Evolutionary conservation across 2,113 vertebrate species (phyloP).

Genomic region (Syngnathus typhle): DNA sequence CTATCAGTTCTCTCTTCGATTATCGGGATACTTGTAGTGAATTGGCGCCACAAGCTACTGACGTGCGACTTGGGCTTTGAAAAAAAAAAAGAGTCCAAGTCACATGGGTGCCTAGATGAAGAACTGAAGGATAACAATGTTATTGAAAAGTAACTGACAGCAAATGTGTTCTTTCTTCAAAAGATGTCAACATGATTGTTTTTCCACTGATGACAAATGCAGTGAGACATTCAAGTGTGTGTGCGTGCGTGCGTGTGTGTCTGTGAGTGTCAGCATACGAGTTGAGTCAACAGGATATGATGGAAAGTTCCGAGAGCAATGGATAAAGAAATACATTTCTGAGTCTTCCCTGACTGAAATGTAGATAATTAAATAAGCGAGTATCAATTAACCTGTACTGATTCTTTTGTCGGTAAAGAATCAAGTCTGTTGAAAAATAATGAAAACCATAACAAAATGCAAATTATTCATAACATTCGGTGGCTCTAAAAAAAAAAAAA

Average conservation of each 20-base stretch:
- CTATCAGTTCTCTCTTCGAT: conserved; percentile 7
- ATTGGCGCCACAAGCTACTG: not conserved
- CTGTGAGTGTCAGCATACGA: conserved; percentile 60
- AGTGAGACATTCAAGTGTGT: conserved; percentile 11
- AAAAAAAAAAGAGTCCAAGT: conserved; percentile 16
- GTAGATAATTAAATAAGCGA: not conserved
- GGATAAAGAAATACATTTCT: conserved; percentile 82
- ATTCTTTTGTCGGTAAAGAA: too few species aligned
- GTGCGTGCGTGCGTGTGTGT: conserved; percentile 43
- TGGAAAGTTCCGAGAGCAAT: conserved; percentile 77
- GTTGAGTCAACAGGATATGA: conserved; percentile 98
- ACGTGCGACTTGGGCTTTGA: conserved; percentile 36
- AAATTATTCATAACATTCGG: too few species aligned
- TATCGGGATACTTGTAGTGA: conserved; percentile 1
- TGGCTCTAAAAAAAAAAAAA: not conserved
- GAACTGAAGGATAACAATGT: conserved; percentile 7
- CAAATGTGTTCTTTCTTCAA: not conserved
- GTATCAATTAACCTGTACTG: too few species aligned
- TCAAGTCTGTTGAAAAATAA: too few species aligned
- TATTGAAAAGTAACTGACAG: not conserved
- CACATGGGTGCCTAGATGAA: conserved; percentile 9
- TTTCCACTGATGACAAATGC: conserved; percentile 8
- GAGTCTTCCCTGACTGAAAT: conserved; percentile 77
- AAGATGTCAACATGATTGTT: conserved; percentile 7
- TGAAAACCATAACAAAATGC: not conserved